These are phyloP conservation scores for Harmothoe impar DNA, from an alignment of 2,888 invertebrate species.

Conservation along the genomic window DNA sequence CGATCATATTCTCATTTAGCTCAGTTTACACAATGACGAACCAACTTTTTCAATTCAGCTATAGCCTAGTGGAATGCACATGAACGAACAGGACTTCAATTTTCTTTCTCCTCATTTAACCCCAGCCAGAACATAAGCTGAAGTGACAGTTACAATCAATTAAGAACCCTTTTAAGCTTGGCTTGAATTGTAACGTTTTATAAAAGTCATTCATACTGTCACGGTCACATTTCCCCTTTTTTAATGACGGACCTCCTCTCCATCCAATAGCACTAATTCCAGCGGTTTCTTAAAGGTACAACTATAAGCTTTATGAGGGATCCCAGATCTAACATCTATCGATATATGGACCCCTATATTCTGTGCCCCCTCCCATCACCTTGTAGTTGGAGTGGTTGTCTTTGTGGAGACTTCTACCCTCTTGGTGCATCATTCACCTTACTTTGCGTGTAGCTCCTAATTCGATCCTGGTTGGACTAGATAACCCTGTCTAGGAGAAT, in stretches of 20 bases:
- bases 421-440: background rate
- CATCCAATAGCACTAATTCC: too few species aligned
- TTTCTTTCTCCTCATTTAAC: too few species aligned
- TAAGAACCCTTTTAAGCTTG: background rate
- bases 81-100: too few species aligned
- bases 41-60: background rate
- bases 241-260: too few species aligned
- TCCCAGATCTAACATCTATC: background rate
- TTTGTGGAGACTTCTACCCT: background rate
- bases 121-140: background rate
- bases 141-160: conserved; percentile 22
- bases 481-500: background rate
- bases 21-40: background rate
- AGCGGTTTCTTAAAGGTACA: too few species aligned
- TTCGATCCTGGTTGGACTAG: background rate
- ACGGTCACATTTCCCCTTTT: too few species aligned
- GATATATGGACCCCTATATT: background rate
- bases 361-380: background rate
- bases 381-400: background rate
- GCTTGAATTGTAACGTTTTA: too few species aligned
- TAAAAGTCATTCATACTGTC: too few species aligned
- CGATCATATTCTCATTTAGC: conserved; percentile 40
- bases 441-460: background rate
- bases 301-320: background rate
- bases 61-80: too few species aligned